Percentiles rank a stretch among this genome's conserved stretches.
phyloP scores from a whole-genome alignment of 2,888 invertebrate genomes.

The Cantharis rustica region DNA sequence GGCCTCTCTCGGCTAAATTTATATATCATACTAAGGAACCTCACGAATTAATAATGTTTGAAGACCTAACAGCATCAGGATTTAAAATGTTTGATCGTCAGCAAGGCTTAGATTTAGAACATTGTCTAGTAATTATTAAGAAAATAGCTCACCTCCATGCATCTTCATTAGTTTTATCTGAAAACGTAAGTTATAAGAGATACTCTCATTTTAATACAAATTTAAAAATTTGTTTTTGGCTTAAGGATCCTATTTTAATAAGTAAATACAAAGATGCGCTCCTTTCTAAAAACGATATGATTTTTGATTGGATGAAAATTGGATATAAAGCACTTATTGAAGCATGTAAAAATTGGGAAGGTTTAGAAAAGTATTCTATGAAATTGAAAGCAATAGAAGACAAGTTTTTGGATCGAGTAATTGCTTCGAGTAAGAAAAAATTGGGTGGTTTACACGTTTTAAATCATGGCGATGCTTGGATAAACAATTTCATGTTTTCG shows the following conservation, averaged over 20 bases:
- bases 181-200: constrained; percentile 57
- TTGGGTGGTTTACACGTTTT: constrained; percentile 55
- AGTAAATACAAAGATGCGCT: constrained; percentile 41
- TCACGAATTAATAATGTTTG: constrained; percentile 56
- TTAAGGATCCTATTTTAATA: constrained; percentile 43
- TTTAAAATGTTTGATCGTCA: constrained; percentile 61
- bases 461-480: constrained; percentile 62
- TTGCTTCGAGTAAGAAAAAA: constrained; percentile 38
- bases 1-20: neutral
- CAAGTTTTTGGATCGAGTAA: constrained; percentile 39
- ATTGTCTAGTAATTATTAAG: constrained; percentile 57
- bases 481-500: constrained; percentile 60
- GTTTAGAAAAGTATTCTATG: constrained; percentile 52
- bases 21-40: constrained; percentile 36
- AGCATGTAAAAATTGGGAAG: constrained; percentile 54
- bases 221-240: constrained; percentile 4
- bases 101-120: constrained; percentile 61
- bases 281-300: constrained; percentile 39
- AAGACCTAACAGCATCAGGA: constrained; percentile 62
- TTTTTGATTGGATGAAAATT: constrained; percentile 39
- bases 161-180: constrained; percentile 59
- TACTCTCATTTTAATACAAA: neutral
- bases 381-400: constrained; percentile 52
- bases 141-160: constrained; percentile 63
- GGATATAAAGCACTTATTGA: constrained; percentile 47